Base-by-base conservation (phyloP, 2,797 vertebrate genomes). In the Melanotaenia boesemani region DNA sequence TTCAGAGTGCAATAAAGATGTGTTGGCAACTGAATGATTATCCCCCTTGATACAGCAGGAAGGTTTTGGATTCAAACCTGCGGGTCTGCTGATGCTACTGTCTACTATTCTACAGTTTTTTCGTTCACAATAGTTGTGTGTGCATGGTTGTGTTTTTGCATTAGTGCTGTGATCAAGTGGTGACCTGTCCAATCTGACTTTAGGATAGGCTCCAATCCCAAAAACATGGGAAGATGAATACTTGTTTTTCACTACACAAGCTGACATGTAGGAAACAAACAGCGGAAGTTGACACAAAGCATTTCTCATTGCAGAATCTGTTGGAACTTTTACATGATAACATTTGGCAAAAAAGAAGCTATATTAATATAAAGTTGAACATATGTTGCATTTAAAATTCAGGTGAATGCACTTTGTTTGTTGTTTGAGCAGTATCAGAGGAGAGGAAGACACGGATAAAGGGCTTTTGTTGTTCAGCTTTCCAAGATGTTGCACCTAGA, bases 301-400 rank as follows among this genome's bases (percentile, higher is more conserved):
- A 13, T 56, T 15, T 46, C 10, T 18, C 6, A 39, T 9, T 24
- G 15, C 64, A 61, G 26, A 74, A 39, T 64, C 55, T 60, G 54
- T 57, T 68, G 41, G 9, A 54, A 39, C 9, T 81, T 67, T 76
- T 55, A 80, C 55, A 71, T 66, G 26, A 58, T 46, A 55, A 36
- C 59, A 77, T 58, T 66, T 76, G 70, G 61, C 37, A 56, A 41
- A 15, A 15, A 41, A 41, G 41, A 41, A 41, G 15, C 4, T 3
- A 41, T 41, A 41, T 15, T 9, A 15, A 18, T 24, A 67, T 67
- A 67, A 72, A 34, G 54, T 2, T 34, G 24, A 72, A 58, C 81
- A 83, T 84, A 63, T 87, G 86, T 77, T 74, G 58, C 69, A 66
- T 81, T 79, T 73, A 64, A 74, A 71, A 88, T 85, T 80, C 67